Base-by-base conservation (phyloP, 2,888 invertebrate species). In the Mechanitis mazaeus region DNA sequence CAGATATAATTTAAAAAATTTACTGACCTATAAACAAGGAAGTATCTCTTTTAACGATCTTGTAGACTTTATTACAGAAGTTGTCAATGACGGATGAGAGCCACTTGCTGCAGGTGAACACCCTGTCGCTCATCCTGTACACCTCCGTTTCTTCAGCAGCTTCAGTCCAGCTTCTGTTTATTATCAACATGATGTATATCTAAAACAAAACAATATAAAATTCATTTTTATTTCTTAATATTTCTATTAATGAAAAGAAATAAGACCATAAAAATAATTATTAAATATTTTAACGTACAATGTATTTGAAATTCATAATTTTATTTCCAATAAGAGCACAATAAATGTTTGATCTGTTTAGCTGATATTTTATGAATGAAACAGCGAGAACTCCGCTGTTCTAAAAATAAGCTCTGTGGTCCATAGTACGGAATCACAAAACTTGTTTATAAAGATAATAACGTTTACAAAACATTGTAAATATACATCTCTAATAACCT, bases 401-500 rank as follows among this genome's bases (percentile, higher is more conserved):
- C 81, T 86, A 85, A 86, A 83, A 85, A 86, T 85, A 84, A 69
- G 64, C 75, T 69, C 68, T 62, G 68, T 80, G 78, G 82, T 83
- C 77, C 83, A 85, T 73, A 84, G 82, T 83, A 83, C 81, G 80
- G 80, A 79, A 79, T 86, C 82, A 85, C 83, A 78, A 83, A 81
- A 84, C 73, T 81, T 84, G 82, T 84, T 85, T 82, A 83, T 77
- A 76, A 78, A 73, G 80, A 83, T 82, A 84, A 77, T 70, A 68
- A 58, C 76, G 75, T 83, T 84, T 81, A 86, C 86, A 81, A 85
- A 85, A 84, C 75, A 82, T 77, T 77, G 78, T 77, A 78, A 75
- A 77, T 77, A 72, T 73, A 20, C 80, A 6, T n/a, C 7, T 9
- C 28, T 50, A 50, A 31, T 3, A 31, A 31, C 31, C 31, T 50